Conservation (phyloP, 2,797 vertebrate genomes). For the Macropus fuliginosus region DNA sequence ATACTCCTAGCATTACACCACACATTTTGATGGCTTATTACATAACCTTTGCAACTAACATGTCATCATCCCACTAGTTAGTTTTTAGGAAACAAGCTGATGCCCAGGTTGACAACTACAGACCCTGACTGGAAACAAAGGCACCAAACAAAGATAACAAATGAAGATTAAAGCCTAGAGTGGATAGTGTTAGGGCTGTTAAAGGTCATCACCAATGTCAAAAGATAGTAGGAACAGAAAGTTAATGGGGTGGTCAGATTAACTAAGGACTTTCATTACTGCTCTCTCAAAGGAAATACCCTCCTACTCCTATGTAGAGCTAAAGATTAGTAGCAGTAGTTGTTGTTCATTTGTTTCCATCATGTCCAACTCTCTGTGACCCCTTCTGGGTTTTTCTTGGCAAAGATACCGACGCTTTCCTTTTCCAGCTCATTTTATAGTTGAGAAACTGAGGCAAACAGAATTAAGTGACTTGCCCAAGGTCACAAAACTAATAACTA, state of each 20-base stretch:
- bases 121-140: not conserved
- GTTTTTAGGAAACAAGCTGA: not conserved
- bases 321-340: too few relatives aligned
- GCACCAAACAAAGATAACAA: not conserved
- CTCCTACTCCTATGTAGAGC: not conserved
- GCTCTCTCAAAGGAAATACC: not conserved
- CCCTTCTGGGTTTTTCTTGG: too few relatives aligned
- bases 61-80: not conserved
- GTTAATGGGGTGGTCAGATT: not conserved
- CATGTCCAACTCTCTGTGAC: too few relatives aligned
- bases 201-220: not conserved
- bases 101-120: not conserved
- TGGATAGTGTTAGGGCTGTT: not conserved
- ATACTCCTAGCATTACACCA: not conserved
- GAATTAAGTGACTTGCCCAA: too few relatives aligned
- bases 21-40: conserved; percentile 7
- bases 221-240: not conserved
- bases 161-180: not conserved
- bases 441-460: too few relatives aligned
- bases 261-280: not conserved
- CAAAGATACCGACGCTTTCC: too few relatives aligned
- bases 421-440: too few relatives aligned
- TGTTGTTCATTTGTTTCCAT: too few relatives aligned
- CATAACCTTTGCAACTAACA: not conserved
- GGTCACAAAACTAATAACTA: too few relatives aligned